Conservation (phyloP, 2,113 vertebrate species). For the Dipodomys spectabilis region DNA sequence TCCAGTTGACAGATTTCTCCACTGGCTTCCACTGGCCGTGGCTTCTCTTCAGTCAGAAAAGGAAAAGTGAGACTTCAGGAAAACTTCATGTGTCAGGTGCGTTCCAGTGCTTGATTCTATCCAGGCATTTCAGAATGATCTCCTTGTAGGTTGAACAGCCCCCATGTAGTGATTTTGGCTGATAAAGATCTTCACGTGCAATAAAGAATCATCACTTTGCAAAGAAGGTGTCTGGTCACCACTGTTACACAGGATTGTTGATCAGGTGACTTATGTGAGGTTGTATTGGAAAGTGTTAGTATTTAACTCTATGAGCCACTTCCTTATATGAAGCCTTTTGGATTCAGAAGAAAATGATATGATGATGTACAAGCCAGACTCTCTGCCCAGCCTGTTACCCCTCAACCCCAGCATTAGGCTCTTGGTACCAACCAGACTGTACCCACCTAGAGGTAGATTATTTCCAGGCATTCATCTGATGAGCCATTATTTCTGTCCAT, state of each 20-base stretch:
- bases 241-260: background rate
- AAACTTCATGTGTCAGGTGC: background rate
- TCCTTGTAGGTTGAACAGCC: background rate
- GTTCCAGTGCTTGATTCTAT: accelerated
- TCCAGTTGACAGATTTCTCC: background rate
- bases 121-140: background rate
- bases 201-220: conserved; percentile 65
- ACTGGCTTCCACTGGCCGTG: background rate
- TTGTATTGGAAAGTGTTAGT: background rate
- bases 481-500: background rate
- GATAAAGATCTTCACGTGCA: conserved; percentile 38
- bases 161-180: background rate
- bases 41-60: background rate
- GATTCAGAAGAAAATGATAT: background rate
- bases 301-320: background rate
- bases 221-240: background rate
- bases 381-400: too few species aligned
- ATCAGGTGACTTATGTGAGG: background rate
- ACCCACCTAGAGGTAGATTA: background rate
- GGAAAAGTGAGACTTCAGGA: background rate
- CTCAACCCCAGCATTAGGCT: background rate
- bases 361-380: background rate
- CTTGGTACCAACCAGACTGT: background rate
- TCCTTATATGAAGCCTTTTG: background rate
- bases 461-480: background rate